Conservation (phyloP, 2,888 invertebrate species). For the Synergus japonicus region DNA sequence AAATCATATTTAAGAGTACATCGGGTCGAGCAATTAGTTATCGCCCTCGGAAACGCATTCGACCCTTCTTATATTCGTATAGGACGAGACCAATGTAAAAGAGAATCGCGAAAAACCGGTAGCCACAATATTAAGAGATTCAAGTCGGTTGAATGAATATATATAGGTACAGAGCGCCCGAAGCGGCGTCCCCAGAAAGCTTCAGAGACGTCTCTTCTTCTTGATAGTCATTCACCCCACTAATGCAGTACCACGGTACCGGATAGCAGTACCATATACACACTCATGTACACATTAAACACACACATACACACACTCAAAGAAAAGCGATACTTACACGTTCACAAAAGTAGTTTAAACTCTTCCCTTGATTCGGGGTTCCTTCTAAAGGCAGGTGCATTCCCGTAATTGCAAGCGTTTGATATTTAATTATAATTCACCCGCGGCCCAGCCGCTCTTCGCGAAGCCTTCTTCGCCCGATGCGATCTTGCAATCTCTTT, state of each 20-base stretch:
- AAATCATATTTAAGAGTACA: slow-evolving; percentile 65
- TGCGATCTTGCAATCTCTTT: slow-evolving; percentile 65
- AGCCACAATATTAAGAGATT: slow-evolving; percentile 55
- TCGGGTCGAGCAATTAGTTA: slow-evolving; percentile 64
- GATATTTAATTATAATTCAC: slow-evolving; percentile 74
- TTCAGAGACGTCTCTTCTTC: background rate
- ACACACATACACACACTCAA: too few relatives aligned
- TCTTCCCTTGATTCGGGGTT: slow-evolving; percentile 11
- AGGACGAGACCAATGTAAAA: slow-evolving; percentile 53
- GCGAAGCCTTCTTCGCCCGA: slow-evolving; percentile 58
- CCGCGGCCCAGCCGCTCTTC: slow-evolving; percentile 46
- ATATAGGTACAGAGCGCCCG: background rate
- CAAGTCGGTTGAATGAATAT: slow-evolving; percentile 23
- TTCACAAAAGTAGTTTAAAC: slow-evolving; percentile 7
- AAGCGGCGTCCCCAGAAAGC: background rate
- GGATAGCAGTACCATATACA: too few relatives aligned
- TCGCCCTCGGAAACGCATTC: slow-evolving; percentile 56
- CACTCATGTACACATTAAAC: too few relatives aligned
- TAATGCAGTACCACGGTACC: background rate
- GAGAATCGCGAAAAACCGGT: slow-evolving; percentile 53
- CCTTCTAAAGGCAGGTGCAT: slow-evolving; percentile 60
- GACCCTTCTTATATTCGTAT: slow-evolving; percentile 50
- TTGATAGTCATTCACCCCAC: background rate
- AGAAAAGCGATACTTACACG: background rate
- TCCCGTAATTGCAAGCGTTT: slow-evolving; percentile 72